These are phyloP conservation scores for Heteromormyrus szaboi DNA, from an alignment of 2,797 vertebrate genomes.

Conservation along the genomic window DNA sequence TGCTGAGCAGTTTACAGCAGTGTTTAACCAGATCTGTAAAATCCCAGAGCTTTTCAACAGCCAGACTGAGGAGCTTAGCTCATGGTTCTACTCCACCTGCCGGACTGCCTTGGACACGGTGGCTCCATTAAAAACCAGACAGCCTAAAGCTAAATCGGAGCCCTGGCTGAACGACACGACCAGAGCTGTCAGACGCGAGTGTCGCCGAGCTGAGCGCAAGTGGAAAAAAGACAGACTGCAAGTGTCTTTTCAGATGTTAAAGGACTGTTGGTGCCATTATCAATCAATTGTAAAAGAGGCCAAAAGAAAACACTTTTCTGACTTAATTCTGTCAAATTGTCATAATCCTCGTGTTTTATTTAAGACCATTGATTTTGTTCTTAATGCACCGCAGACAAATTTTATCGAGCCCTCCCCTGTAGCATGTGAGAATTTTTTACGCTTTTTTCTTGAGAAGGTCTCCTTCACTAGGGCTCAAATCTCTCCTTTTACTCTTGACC, in stretches of 20 bases:
- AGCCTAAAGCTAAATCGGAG: too few relatives aligned
- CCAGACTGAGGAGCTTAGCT: neutral
- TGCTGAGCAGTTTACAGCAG: neutral
- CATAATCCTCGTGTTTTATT: too few relatives aligned
- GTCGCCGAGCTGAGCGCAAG: too few relatives aligned
- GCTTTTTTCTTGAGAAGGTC: too few relatives aligned
- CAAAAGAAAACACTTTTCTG: neutral
- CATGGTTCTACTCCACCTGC: neutral
- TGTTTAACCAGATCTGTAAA: neutral
- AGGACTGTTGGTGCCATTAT: neutral
- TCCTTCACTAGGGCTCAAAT: too few relatives aligned
- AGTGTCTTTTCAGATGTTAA: neutral
- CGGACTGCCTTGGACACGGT: neutral
- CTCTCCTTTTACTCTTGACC: too few relatives aligned
- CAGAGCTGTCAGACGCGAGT: too few relatives aligned
- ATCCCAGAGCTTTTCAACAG: neutral
- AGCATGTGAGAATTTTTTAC: neutral
- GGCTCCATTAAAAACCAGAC: too few relatives aligned
- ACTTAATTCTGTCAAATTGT: neutral
- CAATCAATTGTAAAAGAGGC: neutral
- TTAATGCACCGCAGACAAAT: neutral
- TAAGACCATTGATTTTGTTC: too few relatives aligned
- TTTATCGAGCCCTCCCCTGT: neutral
- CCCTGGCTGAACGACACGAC: too few relatives aligned
- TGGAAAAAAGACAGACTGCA: too few relatives aligned